Evolutionary conservation across 2,797 vertebrate species (phyloP).

Genomic region (Syncerus caffer): DNA sequence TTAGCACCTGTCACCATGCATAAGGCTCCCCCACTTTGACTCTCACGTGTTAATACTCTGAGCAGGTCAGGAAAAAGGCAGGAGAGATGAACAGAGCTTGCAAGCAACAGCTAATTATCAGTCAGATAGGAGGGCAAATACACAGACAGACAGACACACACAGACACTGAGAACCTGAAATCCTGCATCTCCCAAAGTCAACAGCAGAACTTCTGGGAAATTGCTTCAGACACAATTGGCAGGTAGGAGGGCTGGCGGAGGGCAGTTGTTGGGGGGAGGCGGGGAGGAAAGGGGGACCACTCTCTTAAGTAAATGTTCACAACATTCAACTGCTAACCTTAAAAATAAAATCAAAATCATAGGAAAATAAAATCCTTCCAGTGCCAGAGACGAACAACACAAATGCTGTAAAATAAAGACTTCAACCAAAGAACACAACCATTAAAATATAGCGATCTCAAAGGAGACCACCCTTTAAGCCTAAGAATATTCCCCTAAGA

Average conservation of each 20-base stretch:
- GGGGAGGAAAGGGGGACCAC: not conserved
- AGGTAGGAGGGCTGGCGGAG: constrained; percentile 2
- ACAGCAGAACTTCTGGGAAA: constrained; percentile 50
- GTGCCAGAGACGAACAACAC: constrained; percentile 60
- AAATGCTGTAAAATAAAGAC: constrained; percentile 72
- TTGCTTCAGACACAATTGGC: constrained; percentile 50
- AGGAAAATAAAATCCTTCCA: constrained; percentile 72
- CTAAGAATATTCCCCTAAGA: constrained; percentile 69
- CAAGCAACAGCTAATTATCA: constrained; percentile 43
- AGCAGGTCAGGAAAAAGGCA: constrained; percentile 25
- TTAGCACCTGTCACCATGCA: constrained; percentile 83
- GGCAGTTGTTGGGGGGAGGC: not conserved
- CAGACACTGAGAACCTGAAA: constrained; percentile 3
- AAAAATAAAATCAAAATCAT: constrained; percentile 69
- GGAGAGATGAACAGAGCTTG: constrained; percentile 26
- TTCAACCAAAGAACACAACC: constrained; percentile 79
- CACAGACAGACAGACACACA: not conserved
- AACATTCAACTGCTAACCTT: constrained; percentile 72
- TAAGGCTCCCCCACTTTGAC: constrained; percentile 66
- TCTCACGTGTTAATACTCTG: constrained; percentile 60
- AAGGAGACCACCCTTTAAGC: constrained; percentile 80
- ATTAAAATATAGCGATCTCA: constrained; percentile 71
- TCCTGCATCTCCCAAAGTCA: constrained; percentile 56
- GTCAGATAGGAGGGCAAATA: constrained; percentile 8
- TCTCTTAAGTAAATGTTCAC: constrained; percentile 55